Percentiles rank a stretch among this genome's conserved stretches.
Conservation (phyloP, 2,888 invertebrate species). For the Hoplodrina ambigua region DNA sequence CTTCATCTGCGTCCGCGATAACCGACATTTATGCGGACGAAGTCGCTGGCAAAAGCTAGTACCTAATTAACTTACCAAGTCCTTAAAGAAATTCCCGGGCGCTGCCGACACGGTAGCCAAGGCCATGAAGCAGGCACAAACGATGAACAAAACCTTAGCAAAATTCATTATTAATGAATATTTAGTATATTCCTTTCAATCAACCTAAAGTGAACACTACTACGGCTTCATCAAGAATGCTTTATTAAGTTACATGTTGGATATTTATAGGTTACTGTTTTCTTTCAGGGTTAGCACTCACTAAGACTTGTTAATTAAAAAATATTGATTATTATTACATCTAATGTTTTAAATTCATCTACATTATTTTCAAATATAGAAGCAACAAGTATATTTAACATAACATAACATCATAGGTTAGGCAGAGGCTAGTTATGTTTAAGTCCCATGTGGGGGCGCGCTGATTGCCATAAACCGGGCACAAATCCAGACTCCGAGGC, state of each 20-base stretch:
- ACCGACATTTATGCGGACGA: too few species aligned
- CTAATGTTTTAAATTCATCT: too few species aligned
- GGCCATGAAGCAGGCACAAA: constrained; percentile 48
- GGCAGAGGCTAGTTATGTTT: too few species aligned
- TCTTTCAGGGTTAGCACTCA: constrained; percentile 18
- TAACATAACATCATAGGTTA: too few species aligned
- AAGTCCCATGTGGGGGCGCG: too few species aligned
- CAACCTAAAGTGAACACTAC: background rate
- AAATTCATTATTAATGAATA: constrained; percentile 40
- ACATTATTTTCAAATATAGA: too few species aligned
- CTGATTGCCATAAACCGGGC: too few species aligned
- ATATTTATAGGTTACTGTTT: constrained; percentile 36
- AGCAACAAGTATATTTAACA: too few species aligned
- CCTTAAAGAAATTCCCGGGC: constrained; percentile 54
- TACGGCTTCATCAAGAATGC: constrained; percentile 14
- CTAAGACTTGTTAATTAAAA: background rate
- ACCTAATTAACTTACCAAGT: constrained; percentile 32
- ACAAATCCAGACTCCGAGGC: too few species aligned
- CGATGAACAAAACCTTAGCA: constrained; percentile 41
- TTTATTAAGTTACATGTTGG: background rate
- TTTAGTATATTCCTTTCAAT: background rate
- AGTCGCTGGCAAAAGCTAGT: too few species aligned
- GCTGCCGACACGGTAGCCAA: constrained; percentile 54
- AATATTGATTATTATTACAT: too few species aligned
- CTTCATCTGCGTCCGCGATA: too few species aligned